These are phyloP conservation scores for Notoglanidium macrostoma DNA, from an alignment of 2,797 vertebrate species.

Conservation along the genomic window DNA sequence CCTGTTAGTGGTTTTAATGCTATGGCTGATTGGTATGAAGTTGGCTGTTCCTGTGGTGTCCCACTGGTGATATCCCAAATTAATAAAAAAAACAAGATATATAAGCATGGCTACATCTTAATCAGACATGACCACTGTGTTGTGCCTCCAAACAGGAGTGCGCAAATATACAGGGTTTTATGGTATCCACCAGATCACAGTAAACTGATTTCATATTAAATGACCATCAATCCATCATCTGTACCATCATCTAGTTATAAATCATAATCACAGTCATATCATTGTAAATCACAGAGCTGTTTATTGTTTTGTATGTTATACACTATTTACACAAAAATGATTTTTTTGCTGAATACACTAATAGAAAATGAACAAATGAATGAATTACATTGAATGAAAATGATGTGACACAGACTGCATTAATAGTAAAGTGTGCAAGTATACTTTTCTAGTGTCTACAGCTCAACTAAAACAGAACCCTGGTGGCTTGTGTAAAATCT, in stretches of 20 bases:
- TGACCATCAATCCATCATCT: background rate
- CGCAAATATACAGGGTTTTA: background rate
- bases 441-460: background rate
- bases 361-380: background rate
- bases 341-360: background rate
- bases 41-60: too few relatives aligned
- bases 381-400: background rate
- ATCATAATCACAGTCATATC: background rate
- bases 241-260: background rate
- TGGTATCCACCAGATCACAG: background rate
- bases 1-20: too few relatives aligned
- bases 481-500: background rate
- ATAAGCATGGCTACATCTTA: background rate
- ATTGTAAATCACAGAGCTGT: background rate
- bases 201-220: background rate
- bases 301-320: background rate
- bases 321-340: background rate
- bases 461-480: background rate
- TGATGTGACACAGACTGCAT: background rate
- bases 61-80: too few relatives aligned
- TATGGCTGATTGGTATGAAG: too few relatives aligned
- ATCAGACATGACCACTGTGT: background rate
- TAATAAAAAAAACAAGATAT: too few relatives aligned
- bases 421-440: background rate
- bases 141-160: background rate